Percentiles rank a stretch among this genome's conserved stretches.
Conservation (phyloP, 2,797 vertebrate species). For the Acanthiza pusilla region DNA sequence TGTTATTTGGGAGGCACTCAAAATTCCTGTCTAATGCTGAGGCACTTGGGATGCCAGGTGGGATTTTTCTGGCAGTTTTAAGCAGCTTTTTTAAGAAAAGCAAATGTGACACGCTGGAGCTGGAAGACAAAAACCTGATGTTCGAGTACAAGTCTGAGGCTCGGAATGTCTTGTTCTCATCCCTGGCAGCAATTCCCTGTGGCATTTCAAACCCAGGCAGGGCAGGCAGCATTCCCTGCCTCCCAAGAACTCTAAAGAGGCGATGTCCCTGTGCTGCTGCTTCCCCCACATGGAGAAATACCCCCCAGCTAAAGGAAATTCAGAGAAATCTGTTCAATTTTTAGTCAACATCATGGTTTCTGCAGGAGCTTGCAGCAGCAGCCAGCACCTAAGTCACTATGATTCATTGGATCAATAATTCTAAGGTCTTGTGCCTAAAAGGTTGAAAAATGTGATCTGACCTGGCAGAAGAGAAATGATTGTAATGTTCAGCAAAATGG, state of each 20-base stretch:
- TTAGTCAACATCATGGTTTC: not conserved
- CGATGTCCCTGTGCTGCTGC: fast-evolving
- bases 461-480: slow-evolving; percentile 59
- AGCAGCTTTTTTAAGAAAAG: not conserved
- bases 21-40: not conserved
- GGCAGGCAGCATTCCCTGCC: not conserved
- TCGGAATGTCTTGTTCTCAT: not conserved
- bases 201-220: not conserved
- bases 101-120: fast-evolving
- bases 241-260: not conserved
- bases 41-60: not conserved
- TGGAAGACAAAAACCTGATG: not conserved
- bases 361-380: not conserved
- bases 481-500: slow-evolving; percentile 59
- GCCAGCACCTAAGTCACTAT: slow-evolving; percentile 41
- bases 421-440: slow-evolving; percentile 61
- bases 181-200: not conserved
- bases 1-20: not conserved
- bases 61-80: not conserved
- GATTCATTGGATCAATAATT: slow-evolving; percentile 69
- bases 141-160: not conserved
- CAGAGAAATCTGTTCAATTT: not conserved
- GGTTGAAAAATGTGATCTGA: slow-evolving; percentile 56
- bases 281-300: not conserved
- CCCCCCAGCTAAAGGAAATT: not conserved